phyloP scores from a whole-genome alignment of 2,797 vertebrate genomes.

The Numenius phaeopus region DNA sequence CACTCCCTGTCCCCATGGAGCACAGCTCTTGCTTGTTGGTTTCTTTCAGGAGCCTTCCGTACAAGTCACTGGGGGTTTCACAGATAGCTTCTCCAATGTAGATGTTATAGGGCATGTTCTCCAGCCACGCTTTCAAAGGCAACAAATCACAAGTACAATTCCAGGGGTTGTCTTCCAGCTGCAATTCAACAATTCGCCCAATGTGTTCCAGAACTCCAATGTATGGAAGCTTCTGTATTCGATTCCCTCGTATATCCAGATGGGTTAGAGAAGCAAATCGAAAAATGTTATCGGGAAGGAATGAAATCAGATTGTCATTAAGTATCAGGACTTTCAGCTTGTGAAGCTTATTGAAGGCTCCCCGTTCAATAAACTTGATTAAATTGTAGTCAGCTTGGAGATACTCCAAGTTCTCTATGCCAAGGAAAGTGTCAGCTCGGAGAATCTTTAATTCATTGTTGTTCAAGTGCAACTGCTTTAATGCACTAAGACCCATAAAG shows the following conservation, averaged over 20 bases:
- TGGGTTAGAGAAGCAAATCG: constrained; percentile 98
- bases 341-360: constrained; percentile 98
- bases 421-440: constrained; percentile 95
- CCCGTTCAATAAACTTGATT: constrained; percentile 98
- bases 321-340: constrained; percentile 97
- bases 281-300: constrained; percentile 98
- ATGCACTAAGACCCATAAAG: constrained; percentile 92
- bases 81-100: constrained; percentile 98
- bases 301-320: constrained; percentile 97
- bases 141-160: constrained; percentile 98
- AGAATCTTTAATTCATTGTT: constrained; percentile 98
- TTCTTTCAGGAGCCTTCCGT: constrained; percentile 94
- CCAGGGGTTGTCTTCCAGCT: constrained; percentile 98
- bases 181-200: constrained; percentile 94
- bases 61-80: constrained; percentile 95
- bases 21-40: constrained; percentile 98
- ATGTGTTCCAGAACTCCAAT: constrained; percentile 98
- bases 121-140: constrained; percentile 97
- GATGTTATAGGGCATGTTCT: constrained; percentile 99
- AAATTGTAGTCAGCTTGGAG: constrained; percentile 99
- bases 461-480: constrained; percentile 99
- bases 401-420: constrained; percentile 99
- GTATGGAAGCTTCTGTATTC: constrained; percentile 97
- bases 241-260: constrained; percentile 97
- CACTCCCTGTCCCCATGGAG: constrained; percentile 93